Base-by-base conservation (phyloP, 2,888 invertebrate species). In the Invenusta paracnida region DNA sequence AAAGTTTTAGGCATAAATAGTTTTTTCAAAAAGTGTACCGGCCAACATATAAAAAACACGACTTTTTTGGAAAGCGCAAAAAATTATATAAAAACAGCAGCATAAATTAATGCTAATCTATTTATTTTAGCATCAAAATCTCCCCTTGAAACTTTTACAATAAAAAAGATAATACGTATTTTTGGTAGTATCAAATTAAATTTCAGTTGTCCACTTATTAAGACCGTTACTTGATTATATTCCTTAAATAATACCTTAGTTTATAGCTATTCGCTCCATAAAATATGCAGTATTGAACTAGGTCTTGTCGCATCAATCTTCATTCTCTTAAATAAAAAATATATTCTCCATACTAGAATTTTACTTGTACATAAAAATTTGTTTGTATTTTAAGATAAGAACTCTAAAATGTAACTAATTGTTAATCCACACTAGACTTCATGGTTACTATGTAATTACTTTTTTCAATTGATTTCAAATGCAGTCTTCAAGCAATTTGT, bases 391-490 rank as follows among this genome's bases (percentile, higher is more conserved):
- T 48, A 48, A 48, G 48, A 48, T 48, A 48, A 48, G 48, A 48
- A 48, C 48, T 48, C 48, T 48, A 48, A 48, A 48, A 48, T 48
- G 48, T 48, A 48, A 48, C 48, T 48, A 48, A 48, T 48, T 48
- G 48, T 48, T 48, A 17, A 48, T 48, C 48, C 48, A 48, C 48
- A 48, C 17, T 48, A 48, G 48, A 48, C 48, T 48, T 73, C 73
- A 73, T 73, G 73, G 73, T 73, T 73, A 73, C 73, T 73, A 48
- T 48, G 48, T 48, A 73, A 73, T 73, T 73, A 73, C 73, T 73
- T 73, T 73, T 73, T 73, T 73, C 73, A 73, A 73, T 73, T 73
- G 73, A 73, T 73, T 73, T 73, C 73, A 73, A 23, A 73, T 73
- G 73, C 73, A 73, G 73, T 73, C 27, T 73, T 73, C 25, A 73